These are phyloP conservation scores for Brachionus rotundiformis DNA, from an alignment of 1,140 invertebrate genomes.

Conservation along the genomic window DNA sequence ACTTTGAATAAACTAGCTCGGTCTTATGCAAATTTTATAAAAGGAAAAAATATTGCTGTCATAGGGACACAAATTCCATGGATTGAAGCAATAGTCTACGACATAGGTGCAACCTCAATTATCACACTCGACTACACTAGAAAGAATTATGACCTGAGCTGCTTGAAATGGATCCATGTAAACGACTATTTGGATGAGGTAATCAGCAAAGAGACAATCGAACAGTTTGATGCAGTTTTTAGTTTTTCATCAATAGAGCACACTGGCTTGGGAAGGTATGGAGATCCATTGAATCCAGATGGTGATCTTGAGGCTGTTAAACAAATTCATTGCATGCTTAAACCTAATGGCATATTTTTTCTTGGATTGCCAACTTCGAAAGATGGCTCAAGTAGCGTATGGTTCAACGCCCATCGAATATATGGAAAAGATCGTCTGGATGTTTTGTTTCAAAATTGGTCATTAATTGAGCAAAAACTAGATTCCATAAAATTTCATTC, in stretches of 20 bases:
- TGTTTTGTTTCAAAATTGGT: background rate
- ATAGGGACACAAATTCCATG: background rate
- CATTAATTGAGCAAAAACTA: background rate
- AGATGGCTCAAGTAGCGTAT: background rate
- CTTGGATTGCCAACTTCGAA: background rate
- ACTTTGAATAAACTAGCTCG: background rate
- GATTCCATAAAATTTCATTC: no score
- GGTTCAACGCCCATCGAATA: slow-evolving; percentile 8
- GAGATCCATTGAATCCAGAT: background rate
- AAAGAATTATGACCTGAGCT: background rate
- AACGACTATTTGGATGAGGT: background rate
- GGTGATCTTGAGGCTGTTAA: background rate
- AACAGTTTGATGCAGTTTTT: background rate
- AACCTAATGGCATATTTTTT: background rate
- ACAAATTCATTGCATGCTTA: slow-evolving; percentile 13
- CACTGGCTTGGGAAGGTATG: background rate
- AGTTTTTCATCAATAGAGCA: slow-evolving; percentile 6
- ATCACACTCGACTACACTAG: background rate
- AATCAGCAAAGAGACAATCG: background rate
- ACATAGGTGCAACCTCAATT: background rate
- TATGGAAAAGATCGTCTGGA: background rate
- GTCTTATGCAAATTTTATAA: background rate
- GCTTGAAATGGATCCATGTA: background rate
- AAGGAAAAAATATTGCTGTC: background rate
- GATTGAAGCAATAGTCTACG: background rate